Percentiles rank a stretch among this genome's conserved stretches.
Evolutionary conservation across 2,888 invertebrate genomes (phyloP).

Genomic region (Cryptus armator): DNA sequence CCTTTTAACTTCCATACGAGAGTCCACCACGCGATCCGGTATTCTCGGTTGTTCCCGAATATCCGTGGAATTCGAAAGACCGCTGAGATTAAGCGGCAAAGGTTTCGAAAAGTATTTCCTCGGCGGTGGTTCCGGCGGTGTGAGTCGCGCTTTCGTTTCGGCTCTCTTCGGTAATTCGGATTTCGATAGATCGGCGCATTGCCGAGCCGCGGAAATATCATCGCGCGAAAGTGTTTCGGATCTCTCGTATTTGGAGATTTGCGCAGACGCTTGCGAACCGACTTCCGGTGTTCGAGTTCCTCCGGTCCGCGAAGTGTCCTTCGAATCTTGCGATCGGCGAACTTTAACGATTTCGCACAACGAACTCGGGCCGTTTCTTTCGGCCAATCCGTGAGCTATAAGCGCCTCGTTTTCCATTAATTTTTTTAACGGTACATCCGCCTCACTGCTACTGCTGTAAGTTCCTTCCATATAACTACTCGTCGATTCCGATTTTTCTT

Average conservation of each 20-base stretch:
- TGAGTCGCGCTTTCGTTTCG: conserved; percentile 83
- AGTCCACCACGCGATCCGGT: conserved; percentile 63
- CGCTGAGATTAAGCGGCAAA: conserved; percentile 71
- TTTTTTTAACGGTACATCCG: conserved; percentile 69
- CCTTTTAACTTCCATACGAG: conserved; percentile 67
- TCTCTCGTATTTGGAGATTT: conserved; percentile 26
- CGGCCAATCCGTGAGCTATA: conserved; percentile 61
- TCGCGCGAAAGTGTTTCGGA: background rate
- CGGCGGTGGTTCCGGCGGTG: conserved; percentile 85
- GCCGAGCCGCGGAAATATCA: conserved; percentile 47
- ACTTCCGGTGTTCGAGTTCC: conserved; percentile 23
- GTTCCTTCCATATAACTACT: conserved; percentile 73
- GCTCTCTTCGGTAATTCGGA: conserved; percentile 79
- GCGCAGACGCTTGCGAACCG: background rate
- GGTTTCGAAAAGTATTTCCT: conserved; percentile 84
- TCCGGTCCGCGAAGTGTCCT: background rate
- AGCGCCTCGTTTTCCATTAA: conserved; percentile 63
- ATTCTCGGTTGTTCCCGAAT: conserved; percentile 72
- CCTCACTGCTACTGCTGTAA: conserved; percentile 72
- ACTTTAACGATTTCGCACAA: conserved; percentile 15
- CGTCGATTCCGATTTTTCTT: conserved; percentile 76
- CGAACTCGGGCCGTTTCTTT: conserved; percentile 33
- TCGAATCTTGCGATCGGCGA: conserved; percentile 14
- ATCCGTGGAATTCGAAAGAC: conserved; percentile 49
- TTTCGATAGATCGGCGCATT: conserved; percentile 68